Base-by-base conservation (phyloP, 2,113 vertebrate genomes). In the Nerophis lumbriciformis region DNA sequence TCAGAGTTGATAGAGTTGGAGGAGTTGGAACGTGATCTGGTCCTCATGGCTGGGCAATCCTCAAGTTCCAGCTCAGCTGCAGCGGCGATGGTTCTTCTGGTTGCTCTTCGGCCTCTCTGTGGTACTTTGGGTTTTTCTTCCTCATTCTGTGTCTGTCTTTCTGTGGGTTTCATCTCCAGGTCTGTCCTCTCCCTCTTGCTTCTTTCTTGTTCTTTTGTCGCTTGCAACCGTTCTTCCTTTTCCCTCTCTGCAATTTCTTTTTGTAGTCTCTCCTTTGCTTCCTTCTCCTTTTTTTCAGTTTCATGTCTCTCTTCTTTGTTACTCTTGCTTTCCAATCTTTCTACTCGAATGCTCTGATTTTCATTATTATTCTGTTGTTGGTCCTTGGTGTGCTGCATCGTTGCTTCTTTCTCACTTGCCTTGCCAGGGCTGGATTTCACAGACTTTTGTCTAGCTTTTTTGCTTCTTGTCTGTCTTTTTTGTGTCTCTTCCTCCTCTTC, bases 1-100 rank as follows among this genome's bases (percentile, higher is more conserved):
- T 90, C 88, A 1, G 89, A 91, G 71, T 76, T 84, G 47, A 86
- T 67, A 0, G 87, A 87, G 64, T 76, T 86, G 60, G 81, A 82
- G 1, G 88, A 91, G 51, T 76, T 88, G 56, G 87, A 90, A 51
- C 78, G 84, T 55, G 86, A 85, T 35, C 79, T 79, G 57, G 78
- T 80, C 61, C 76, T 83, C n/a, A 71, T 78, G 1, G 77, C 79
- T 9, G 79, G 79, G 53, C 53, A 69, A 5, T 76, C 79, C 0
- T 78, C 76, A 1, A 54, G 45, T 47, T 64, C 65, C 44, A 48
- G 71, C 6, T 64, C 13, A 0, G 14, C 16, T n/a, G 62, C 12
- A 5, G 39, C 48, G 19, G 65, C 35, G 0, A 5, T 8, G 1
- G 71, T 70, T 75, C 38, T 79, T 38, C 72, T 76, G 28, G 62